Base-by-base conservation (phyloP, 2,888 invertebrate genomes). In the Cantharis lateralis region DNA sequence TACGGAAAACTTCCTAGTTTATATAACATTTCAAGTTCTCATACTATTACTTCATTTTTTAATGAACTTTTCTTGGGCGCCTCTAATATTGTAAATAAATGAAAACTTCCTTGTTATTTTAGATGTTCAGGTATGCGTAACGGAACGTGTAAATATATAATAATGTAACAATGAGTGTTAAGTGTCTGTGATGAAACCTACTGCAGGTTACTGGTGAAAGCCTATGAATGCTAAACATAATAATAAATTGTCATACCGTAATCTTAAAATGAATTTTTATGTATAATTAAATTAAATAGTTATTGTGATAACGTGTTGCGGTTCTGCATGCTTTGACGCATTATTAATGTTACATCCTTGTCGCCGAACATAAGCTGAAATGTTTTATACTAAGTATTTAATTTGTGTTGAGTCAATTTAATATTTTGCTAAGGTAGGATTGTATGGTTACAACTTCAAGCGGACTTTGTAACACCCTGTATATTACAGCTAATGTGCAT, bases 161-260 rank as follows among this genome's bases (percentile, higher is more conserved):
- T 68, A 68, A 28, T 73, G 15, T 28, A 70, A 73, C 63, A 73
- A 74, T 75, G 68, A 66, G 70, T 70, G 63, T 32, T 70, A 74
- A 74, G 28, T 70, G 48, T 70, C 15, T 70, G 63, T 71, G 75
- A 74, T 63, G 74, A 74, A 75, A 75, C 16, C 10, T 32, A 61
- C 15, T 16, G n/a, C 13, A 20, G 64, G 9, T n/a, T 20, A 18
- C 10, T 32, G 26, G 75, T 68, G 75, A 75, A 75, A 75, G 71
- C 26, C 20, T 9, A 66, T 9, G 28, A 66, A 66, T 61, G 28
- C 15, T 20, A 15, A n/a, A n/a, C 24, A 63, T 63, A 13, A 63
- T 63, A 11, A 18, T 32, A 32, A 32, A 32, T 16, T 63, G 11
- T 63, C 16, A 4, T 15, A 63, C 13, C 18, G 1, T 63, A 63